Evolutionary conservation across 2,113 vertebrate species (phyloP).

Genomic region (Xiphias gladius): DNA sequence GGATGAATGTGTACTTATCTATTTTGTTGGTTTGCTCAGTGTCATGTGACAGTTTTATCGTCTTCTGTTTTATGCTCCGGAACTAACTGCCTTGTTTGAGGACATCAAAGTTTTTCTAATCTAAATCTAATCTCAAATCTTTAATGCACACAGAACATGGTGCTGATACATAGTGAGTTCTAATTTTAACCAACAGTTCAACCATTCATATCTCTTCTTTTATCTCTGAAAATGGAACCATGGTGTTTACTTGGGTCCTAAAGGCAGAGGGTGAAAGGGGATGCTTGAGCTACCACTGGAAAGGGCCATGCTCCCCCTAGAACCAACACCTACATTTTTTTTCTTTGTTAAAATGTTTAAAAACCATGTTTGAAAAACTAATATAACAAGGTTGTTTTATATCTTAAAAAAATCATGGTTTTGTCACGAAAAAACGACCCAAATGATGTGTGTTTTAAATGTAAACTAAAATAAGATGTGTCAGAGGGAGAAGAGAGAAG

Average conservation of each 20-base stretch:
- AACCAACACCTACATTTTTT: not conserved
- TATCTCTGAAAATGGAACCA: constrained; percentile 29
- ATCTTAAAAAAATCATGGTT: no score
- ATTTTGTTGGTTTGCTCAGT: constrained; percentile 26
- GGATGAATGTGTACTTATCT: constrained; percentile 22
- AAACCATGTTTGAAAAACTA: no score
- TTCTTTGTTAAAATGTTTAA: not conserved
- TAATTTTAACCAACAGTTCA: constrained; percentile 64
- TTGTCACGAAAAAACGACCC: no score
- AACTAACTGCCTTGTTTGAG: constrained; percentile 61
- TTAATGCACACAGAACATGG: constrained; percentile 54
- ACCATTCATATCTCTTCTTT: constrained; percentile 38
- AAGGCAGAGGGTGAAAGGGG: constrained; percentile 33
- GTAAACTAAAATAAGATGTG: no score
- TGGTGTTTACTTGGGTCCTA: constrained; percentile 41
- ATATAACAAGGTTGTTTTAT: not conserved
- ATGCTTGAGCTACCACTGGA: not conserved
- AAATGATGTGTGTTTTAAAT: no score
- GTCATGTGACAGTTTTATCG: constrained; percentile 31
- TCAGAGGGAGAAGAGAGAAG: not conserved
- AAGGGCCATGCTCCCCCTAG: not conserved
- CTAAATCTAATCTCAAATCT: constrained; percentile 69
- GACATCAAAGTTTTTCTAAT: constrained; percentile 71
- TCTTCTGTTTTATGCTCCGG: constrained; percentile 41
- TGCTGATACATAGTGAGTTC: constrained; percentile 38